Conservation (phyloP, 2,113 vertebrate genomes). For the Orycteropus afer region DNA sequence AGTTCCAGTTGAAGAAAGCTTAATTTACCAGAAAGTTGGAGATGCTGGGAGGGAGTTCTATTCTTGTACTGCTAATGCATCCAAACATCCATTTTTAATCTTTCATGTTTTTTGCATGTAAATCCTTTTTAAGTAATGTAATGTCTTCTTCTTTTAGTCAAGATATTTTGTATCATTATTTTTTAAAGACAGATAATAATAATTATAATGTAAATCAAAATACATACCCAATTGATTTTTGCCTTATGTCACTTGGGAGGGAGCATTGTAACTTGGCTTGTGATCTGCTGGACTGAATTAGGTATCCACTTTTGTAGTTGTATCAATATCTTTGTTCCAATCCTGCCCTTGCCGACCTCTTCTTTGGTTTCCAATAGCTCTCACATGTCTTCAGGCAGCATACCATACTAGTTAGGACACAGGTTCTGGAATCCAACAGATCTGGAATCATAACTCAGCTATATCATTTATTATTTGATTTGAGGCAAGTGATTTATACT, state of each 20-base stretch:
- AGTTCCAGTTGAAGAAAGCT: conserved; percentile 49
- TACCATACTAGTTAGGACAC: background rate
- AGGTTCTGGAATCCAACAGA: background rate
- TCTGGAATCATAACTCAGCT: background rate
- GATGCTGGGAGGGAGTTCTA: background rate
- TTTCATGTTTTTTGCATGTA: background rate
- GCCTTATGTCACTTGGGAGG: background rate
- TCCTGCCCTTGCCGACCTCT: background rate
- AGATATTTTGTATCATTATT: background rate
- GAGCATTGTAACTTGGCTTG: background rate
- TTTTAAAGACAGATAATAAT: background rate
- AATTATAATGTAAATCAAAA: background rate
- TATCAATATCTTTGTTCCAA: background rate
- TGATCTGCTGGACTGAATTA: background rate
- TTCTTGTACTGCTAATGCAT: background rate
- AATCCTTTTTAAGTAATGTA: background rate
- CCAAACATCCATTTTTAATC: background rate
- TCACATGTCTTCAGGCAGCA: background rate
- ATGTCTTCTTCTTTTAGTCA: background rate
- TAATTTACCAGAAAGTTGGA: conserved; percentile 54
- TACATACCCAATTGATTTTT: background rate
- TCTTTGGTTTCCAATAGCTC: background rate
- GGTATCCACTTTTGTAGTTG: background rate
- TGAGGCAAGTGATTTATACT: background rate
- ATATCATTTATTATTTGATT: background rate